Evolutionary conservation across 2,888 invertebrate species (phyloP), one percentile per base, ranked within the genome.

Genomic region (Philonicus albiceps): DNA sequence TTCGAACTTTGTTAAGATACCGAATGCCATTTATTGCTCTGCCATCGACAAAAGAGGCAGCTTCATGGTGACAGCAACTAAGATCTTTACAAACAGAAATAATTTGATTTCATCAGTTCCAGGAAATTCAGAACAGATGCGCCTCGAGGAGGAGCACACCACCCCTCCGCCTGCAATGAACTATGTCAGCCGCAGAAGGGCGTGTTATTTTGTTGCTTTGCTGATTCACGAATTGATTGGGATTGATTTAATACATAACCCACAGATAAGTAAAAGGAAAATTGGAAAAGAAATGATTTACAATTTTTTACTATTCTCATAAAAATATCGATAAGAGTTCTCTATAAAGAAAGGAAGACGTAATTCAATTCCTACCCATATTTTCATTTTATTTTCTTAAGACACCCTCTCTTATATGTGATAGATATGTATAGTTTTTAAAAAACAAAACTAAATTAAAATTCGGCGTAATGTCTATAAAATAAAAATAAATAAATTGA

Each of bases 91-190:
- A 87, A 87, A 87, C 87, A 87, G 40, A 86, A 86, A 75, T 87
- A 87, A 87, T 86, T 86, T 86, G 85, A 87, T 87, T 87, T 87
- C 86, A 84, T 87, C 86, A 87, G 81, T 87, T 72, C 49, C 43
- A 81, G 83, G 86, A 81, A 85, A 86, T 74, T 86, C 81, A 83
- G 53, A 87, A 30, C 86, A 87, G 86, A 73, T 87, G 87, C 83
- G 87, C 80, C 64, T 64, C 7, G 22, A 76, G 64, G 19, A 64
- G 22, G 4, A 64, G 27, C 55, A 53, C 1, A 5, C 19, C 76
- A 64, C 6, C 64, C n/a, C 55, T 27, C 11, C 64, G 64, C 2
- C 64, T 64, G 64, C 64, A 2, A 64, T 22, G 11, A 64, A 64
- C 64, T 64, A 22, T 11, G 22, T 64, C 64, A 64, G 27, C 64